These are phyloP conservation scores for Xiphophorus hellerii DNA, from an alignment of 2,113 vertebrate genomes.

Conservation along the genomic window DNA sequence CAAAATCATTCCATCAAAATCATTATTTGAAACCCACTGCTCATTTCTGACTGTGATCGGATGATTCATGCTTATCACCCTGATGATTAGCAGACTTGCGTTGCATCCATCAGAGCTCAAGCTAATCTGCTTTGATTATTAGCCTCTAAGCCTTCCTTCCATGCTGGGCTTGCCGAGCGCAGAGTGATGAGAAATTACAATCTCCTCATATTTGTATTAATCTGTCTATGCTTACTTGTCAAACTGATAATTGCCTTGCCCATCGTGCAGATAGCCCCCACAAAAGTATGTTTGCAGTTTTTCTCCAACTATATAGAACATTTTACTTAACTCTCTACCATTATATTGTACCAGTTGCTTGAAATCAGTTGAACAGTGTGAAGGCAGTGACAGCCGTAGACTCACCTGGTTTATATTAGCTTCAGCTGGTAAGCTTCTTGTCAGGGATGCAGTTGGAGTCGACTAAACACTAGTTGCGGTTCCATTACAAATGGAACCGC, in stretches of 20 bases:
- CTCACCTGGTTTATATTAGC: constrained; percentile 7
- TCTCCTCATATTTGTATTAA: constrained; percentile 58
- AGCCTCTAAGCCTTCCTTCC: constrained; percentile 72
- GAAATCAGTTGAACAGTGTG: constrained; percentile 21
- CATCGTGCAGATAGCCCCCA: constrained; percentile 16
- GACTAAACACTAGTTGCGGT: too few relatives aligned
- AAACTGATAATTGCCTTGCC: constrained; percentile 59
- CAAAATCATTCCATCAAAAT: constrained; percentile 55
- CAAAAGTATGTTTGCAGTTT: constrained; percentile 3
- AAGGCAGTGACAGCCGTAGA: constrained; percentile 14
- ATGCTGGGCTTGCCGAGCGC: constrained; percentile 57
- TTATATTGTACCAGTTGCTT: background rate
- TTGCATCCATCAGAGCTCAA: constrained; percentile 60
- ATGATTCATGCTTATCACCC: constrained; percentile 73
- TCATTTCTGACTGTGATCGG: constrained; percentile 61
- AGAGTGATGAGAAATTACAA: constrained; percentile 64
- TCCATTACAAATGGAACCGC: too few relatives aligned
- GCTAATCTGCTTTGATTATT: constrained; percentile 79
- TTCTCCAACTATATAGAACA: constrained; percentile 17
- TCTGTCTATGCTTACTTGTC: constrained; percentile 60
- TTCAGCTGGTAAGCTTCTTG: constrained; percentile 35
- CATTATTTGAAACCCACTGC: constrained; percentile 55
- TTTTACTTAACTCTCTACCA: constrained; percentile 5
- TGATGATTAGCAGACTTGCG: constrained; percentile 63
- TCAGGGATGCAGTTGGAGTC: too few relatives aligned